Base-by-base conservation (phyloP, 2,888 invertebrate genomes). In the Heteromurus nitidus region DNA sequence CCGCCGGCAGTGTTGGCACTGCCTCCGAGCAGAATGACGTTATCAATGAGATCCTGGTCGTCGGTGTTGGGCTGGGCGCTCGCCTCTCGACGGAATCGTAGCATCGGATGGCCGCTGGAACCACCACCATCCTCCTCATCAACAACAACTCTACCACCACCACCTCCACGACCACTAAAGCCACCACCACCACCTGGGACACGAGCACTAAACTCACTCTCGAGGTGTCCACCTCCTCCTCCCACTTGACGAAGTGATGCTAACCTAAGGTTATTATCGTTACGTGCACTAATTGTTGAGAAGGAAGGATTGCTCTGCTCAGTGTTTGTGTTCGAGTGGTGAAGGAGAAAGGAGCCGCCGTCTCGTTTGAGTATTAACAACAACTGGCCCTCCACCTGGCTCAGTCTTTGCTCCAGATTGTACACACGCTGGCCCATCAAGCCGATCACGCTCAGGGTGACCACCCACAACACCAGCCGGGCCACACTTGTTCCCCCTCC, bases 401-500 rank as follows among this genome's bases (percentile, higher is more conserved):
- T 79, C 79, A 79, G 79, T 79, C 79, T 79, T 79, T 79, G 79
- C 72, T 79, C 79, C 70, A 79, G 72, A 70, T 72, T 79, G 79
- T 79, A 79, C 79, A 79, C 79, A 50, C 79, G 79, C 64, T 72
- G 79, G 31, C 79, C 79, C 44, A 79, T 36, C 24, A 79, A 44
- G 42, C 79, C 79, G 11, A 79, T 55, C 24, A 79, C 24, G 36
- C 65, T 55, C 18, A 79, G 72, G 28, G 30, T 65, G 53, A 79
- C 79, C 53, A 79, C 79, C 64, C 70, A 72, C 28, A 79, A 30
- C 11, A 79, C 72, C 28, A 72, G 50, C 50, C 65, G 70, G 31
- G 65, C 22, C 22, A 79, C 72, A 55, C 69, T 79, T 20, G 36
- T n/a, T 2, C 65, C 30, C 3, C 67, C 65, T 30, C 26, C 67